Base-by-base conservation (phyloP, 2,113 vertebrate species). In the Ptilonorhynchus violaceus region DNA sequence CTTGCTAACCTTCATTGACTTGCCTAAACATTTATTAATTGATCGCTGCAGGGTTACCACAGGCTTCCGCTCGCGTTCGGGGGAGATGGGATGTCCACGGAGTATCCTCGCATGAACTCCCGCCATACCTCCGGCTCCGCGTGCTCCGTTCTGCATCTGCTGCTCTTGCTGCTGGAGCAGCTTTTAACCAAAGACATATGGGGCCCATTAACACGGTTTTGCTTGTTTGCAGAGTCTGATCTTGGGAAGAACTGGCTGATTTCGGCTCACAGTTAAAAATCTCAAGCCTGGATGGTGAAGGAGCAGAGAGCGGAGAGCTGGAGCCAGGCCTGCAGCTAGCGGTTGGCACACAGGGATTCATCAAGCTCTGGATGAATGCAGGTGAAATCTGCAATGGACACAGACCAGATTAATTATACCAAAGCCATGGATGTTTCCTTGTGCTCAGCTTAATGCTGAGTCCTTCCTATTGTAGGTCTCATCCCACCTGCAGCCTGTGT, bases 181-280 rank as follows among this genome's bases (percentile, higher is more conserved):
- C 87, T 87, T 92, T 92, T 96, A 96, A 93, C 80, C 89, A 88
- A 83, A 95, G 96, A 95, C 92, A 96, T 90, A 93, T 93, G 96
- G 88, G 85, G 47, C 80, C 84, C 91, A 74, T 97, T 94, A 95
- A 70, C 84, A 68, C 5, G 8, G 78, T 46, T 94, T 63, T 79
- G 77, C 69, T 92, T 46, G 21, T 86, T 78, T 79, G 93, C 60
- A 84, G 75, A 79, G 73, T 60, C 78, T 27, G 5, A 6, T 63
- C 56, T 74, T 17, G 30, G 64, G 93, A 62, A 88, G 84, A 89
- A 81, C 60, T 19, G 59, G 37, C 73, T 83, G 81, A 70, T 78
- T 96, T 78, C 33, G 12, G 44, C 68, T 89, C 24, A 3, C 0
- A 5, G 86, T 42, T 73, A 28, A 83, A 67, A 74, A 35, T 49